These are phyloP conservation scores for Calliphora vicina DNA, from an alignment of 1,140 invertebrate genomes.

Conservation along the genomic window DNA sequence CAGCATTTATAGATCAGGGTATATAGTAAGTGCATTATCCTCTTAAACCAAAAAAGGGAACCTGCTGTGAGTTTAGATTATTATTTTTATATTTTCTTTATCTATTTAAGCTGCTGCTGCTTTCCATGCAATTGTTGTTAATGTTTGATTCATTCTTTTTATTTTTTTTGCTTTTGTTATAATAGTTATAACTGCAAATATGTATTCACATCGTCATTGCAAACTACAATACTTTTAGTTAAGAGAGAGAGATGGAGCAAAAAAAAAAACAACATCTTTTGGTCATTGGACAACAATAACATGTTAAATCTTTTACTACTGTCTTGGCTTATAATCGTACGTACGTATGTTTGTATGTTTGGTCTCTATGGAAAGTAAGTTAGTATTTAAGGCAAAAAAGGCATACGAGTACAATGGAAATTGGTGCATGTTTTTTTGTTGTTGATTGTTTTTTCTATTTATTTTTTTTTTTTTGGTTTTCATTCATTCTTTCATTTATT, in stretches of 20 bases:
- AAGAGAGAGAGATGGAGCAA: too few species aligned
- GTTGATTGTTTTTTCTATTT: background rate
- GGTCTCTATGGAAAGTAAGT: background rate
- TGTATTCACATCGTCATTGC: conserved; percentile 4
- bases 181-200: conserved; percentile 21
- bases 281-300: conserved; percentile 31
- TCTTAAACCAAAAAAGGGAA: conserved; percentile 12
- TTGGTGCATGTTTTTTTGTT: conserved; percentile 34
- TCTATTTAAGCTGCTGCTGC: too few species aligned
- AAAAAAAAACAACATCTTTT: conserved; percentile 11
- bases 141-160: background rate
- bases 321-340: conserved; percentile 1
- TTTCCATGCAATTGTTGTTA: background rate
- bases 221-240: background rate
- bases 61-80: conserved; percentile 21
- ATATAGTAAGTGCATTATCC: background rate
- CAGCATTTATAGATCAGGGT: too few species aligned
- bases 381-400: background rate
- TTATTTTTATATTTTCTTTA: background rate
- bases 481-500: conserved; percentile 14
- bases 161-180: background rate
- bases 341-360: background rate
- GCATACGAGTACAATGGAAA: conserved; percentile 2
- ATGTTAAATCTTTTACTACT: conserved; percentile 31
- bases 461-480: too few species aligned